Conservation (phyloP, 2,797 vertebrate species). For the Lepilemur ruficaudatus region DNA sequence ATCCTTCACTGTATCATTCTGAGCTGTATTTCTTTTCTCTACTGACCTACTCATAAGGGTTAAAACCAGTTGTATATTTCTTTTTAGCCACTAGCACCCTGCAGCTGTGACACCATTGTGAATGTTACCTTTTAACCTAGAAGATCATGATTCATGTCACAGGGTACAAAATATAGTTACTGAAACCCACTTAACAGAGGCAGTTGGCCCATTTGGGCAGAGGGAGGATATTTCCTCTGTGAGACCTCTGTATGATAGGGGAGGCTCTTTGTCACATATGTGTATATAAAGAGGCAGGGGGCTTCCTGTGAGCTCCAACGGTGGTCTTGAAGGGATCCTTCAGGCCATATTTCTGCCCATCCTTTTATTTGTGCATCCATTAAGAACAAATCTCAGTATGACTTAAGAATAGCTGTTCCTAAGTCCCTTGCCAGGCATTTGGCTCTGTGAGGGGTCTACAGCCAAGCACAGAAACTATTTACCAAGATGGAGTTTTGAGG, state of each 20-base stretch:
- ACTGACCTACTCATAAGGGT: neutral
- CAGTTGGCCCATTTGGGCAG: neutral
- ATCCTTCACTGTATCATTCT: conserved; percentile 24
- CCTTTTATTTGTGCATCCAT: neutral
- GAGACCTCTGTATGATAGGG: neutral
- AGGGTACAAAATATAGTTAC: conserved; percentile 18
- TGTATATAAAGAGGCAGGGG: neutral
- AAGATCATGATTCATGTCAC: neutral
- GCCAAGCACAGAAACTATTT: conserved; percentile 10
- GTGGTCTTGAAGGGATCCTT: neutral
- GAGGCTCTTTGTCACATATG: neutral
- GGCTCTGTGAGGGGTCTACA: conserved; percentile 25
- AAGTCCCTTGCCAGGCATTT: neutral
- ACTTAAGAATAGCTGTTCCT: neutral
- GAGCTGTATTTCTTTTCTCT: neutral
- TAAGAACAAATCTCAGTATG: conserved; percentile 38
- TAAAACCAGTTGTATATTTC: neutral
- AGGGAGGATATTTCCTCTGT: neutral
- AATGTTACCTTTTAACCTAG: conserved; percentile 40
- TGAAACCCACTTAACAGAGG: neutral
- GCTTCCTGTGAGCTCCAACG: conserved; percentile 20
- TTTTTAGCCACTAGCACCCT: conserved; percentile 22
- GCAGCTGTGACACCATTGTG: neutral
- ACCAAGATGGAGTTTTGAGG: conserved; percentile 6
- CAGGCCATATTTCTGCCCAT: conserved; percentile 30